Evolutionary conservation across 2,888 invertebrate species (phyloP).

Genomic region (Psylliodes chrysocephalus): DNA sequence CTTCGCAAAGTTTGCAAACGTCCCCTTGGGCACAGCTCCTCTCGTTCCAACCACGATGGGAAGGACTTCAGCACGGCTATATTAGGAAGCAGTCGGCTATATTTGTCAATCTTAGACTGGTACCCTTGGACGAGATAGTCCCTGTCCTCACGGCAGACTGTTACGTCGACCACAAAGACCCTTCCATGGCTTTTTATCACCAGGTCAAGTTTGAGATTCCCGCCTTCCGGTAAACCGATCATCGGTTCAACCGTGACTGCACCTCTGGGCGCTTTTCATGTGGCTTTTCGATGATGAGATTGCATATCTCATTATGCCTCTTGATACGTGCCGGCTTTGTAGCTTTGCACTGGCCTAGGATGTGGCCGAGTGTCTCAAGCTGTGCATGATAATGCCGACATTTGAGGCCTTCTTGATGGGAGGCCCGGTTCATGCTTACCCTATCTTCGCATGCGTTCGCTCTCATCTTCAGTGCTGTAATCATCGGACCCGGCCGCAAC

Average conservation of each 20-base stretch:
- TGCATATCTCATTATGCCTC: conserved; percentile 46
- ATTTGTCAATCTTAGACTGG: conserved; percentile 49
- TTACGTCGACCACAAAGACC: conserved; percentile 52
- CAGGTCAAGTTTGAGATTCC: conserved; percentile 49
- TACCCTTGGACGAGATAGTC: conserved; percentile 4
- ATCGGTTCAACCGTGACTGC: conserved; percentile 41
- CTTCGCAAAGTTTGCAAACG: conserved; percentile 40
- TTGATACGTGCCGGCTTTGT: conserved; percentile 48
- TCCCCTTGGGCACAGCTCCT: conserved; percentile 53
- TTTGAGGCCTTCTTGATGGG: conserved; percentile 42
- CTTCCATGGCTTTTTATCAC: conserved; percentile 46
- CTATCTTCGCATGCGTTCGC: conserved; percentile 49
- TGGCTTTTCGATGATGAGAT: too few relatives aligned
- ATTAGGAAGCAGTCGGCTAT: conserved; percentile 43
- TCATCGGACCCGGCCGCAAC: too few relatives aligned
- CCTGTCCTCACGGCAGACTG: conserved; percentile 46
- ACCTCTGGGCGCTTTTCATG: conserved; percentile 35
- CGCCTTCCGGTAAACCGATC: conserved; percentile 31
- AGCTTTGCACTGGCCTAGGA: conserved; percentile 48
- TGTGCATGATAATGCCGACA: conserved; percentile 51
- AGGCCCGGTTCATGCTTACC: conserved; percentile 47
- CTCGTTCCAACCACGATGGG: conserved; percentile 56
- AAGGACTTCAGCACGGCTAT: conserved; percentile 46
- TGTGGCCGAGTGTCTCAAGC: conserved; percentile 54
- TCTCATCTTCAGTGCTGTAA: conserved; percentile 52